Base-by-base conservation (phyloP, 2,888 invertebrate species). In the Glaucopsyche alexis region DNA sequence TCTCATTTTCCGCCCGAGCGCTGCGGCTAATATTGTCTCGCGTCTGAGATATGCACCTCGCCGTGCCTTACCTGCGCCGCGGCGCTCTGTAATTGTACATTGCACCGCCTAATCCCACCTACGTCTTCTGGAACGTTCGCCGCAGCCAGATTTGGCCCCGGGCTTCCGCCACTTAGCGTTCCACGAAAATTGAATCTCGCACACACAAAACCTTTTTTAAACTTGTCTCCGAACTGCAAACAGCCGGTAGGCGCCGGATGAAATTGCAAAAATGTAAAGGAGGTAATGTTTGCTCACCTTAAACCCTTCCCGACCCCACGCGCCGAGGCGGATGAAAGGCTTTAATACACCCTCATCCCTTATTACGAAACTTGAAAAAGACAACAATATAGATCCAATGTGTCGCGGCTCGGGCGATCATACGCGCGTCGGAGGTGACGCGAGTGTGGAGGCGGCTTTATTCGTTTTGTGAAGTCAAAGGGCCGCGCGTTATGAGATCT, bases 1-100 rank as follows among this genome's bases (percentile, higher is more conserved):
- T 89, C 87, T 89, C 88, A 86, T 90, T 91, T 94, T 94, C 94
- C 94, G 91, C 93, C 90, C 94, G 94, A 94, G 93, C 91, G 93
- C 94, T 85, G 87, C 87, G 86, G 87, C 90, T 91, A 92, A 92
- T 91, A 91, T 90, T 89, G 92, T 91, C 91, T 91, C 88, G 85
- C 84, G 84, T 81, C 84, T 89, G 83, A 91, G 90, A 90, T 90
- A 91, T 90, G 88, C 89, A 88, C 60, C 49, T 45, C n/a, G 84
- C 81, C 86, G 88, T 88, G 87, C 60, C 49, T 88, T 88, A 92
- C 92, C 92, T 91, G 91, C 84, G 84, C 83, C 84, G 29, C 29
- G 29, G 29, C 81, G 83, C 81, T 88, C 85, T 88, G 90, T 91
- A 93, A 92, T 91, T 88, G 92, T 87, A 84, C 87, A 90, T 86